A percentile compares a stretch with the other conserved stretches of the same genome.
These are phyloP conservation scores for Clamator glandarius DNA, from an alignment of 2,797 vertebrate genomes.

Conservation along the genomic window DNA sequence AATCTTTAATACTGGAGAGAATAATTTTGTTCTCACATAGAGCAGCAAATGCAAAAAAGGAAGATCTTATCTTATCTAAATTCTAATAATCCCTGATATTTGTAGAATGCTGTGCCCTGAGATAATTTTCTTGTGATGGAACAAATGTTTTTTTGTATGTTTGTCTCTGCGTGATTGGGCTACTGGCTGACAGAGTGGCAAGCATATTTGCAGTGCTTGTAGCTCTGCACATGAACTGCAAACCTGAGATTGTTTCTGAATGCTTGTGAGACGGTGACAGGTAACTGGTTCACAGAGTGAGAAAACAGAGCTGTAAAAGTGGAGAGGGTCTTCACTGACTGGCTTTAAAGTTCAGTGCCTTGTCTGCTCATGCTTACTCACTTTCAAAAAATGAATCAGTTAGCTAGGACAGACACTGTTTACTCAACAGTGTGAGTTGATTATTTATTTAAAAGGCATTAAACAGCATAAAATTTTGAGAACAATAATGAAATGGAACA, in stretches of 20 bases:
- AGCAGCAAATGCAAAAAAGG: not conserved
- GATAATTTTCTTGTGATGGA: not conserved
- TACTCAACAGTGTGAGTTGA: not conserved
- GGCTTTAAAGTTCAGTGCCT: not conserved
- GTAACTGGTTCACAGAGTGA: not conserved
- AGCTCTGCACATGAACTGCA: not conserved
- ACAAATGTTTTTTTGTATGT: not conserved
- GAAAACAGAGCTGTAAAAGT: not conserved
- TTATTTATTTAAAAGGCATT: not conserved
- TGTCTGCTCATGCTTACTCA: not conserved
- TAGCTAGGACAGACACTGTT: not conserved
- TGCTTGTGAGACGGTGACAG: not conserved
- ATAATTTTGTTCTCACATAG: not conserved
- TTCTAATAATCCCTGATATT: not conserved
- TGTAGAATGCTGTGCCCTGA: not conserved
- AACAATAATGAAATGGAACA: constrained; percentile 10
- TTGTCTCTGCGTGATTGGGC: accelerated
- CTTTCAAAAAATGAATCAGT: not conserved
- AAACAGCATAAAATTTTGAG: constrained; percentile 9
- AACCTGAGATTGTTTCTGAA: not conserved
- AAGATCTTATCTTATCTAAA: not conserved
- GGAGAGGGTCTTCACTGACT: not conserved
- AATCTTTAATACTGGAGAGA: not conserved
- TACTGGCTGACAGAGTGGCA: accelerated
- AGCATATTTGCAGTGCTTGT: not conserved